phyloP scores from a whole-genome alignment of 2,888 invertebrate genomes.

The Plagiodera versicolora region DNA sequence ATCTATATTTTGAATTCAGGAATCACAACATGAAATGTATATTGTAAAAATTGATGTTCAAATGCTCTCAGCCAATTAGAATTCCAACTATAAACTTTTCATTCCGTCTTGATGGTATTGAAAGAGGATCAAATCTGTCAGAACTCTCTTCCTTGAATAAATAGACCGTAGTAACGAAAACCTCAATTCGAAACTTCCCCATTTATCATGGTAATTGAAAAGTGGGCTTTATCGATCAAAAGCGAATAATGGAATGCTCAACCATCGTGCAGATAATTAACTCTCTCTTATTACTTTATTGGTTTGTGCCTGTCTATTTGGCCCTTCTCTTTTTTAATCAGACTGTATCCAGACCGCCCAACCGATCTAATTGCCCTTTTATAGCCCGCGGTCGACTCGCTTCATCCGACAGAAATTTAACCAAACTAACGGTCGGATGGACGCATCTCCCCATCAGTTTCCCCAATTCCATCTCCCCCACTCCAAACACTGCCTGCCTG shows the following conservation, averaged over 20 bases:
- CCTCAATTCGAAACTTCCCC: too few relatives aligned
- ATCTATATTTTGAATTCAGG: too few relatives aligned
- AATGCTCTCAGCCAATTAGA: too few relatives aligned
- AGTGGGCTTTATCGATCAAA: background rate
- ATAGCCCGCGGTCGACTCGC: slow-evolving; percentile 52
- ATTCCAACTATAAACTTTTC: too few relatives aligned
- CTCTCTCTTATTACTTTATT: slow-evolving; percentile 55
- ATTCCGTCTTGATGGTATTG: too few relatives aligned
- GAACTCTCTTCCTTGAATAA: too few relatives aligned
- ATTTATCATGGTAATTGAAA: background rate
- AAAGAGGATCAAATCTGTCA: too few relatives aligned
- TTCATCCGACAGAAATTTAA: slow-evolving; percentile 52
- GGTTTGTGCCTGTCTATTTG: slow-evolving; percentile 54
- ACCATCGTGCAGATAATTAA: slow-evolving; percentile 46
- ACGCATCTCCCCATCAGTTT: slow-evolving; percentile 28
- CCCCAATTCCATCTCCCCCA: slow-evolving; percentile 31
- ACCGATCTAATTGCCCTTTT: slow-evolving; percentile 55
- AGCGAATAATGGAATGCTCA: background rate
- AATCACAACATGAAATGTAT: too few relatives aligned
- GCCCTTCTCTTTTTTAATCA: slow-evolving; percentile 56
- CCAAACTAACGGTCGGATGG: slow-evolving; percentile 51
- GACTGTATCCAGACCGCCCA: slow-evolving; percentile 54
- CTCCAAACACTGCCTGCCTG: slow-evolving; percentile 27
- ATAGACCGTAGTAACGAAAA: too few relatives aligned
- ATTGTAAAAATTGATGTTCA: too few relatives aligned